phyloP scores from a whole-genome alignment of 2,113 vertebrate species.

The Chionomys nivalis region DNA sequence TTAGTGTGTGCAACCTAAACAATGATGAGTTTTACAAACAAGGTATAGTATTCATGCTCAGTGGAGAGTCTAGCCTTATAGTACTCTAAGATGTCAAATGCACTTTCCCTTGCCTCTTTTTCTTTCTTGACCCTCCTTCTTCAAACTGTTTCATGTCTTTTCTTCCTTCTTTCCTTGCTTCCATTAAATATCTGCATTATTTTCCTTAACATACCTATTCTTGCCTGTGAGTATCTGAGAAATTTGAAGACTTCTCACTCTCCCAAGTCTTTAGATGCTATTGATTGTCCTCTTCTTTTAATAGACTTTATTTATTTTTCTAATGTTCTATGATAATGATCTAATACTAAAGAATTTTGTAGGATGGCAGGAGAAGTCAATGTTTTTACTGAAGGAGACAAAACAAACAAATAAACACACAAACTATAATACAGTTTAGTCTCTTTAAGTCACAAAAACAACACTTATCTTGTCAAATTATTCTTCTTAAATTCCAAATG shows the following conservation, averaged over 20 bases:
- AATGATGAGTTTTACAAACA: neutral
- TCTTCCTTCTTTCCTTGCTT: neutral
- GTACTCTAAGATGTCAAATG: neutral
- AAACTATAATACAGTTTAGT: neutral
- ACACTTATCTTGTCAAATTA: neutral
- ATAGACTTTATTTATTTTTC: neutral
- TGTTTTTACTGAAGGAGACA: neutral
- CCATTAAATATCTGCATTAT: neutral
- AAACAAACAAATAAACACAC: neutral
- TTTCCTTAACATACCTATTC: neutral
- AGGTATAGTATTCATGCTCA: neutral
- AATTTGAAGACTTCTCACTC: neutral
- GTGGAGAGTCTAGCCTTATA: neutral
- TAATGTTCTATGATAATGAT: neutral
- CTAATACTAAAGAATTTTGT: neutral
- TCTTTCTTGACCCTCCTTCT: neutral
- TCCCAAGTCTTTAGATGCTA: neutral
- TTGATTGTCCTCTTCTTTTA: neutral
- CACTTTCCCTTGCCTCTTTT: neutral
- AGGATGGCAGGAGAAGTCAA: neutral
- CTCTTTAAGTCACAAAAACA: neutral
- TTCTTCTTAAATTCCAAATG: conserved; percentile 22
- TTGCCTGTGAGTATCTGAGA: neutral
- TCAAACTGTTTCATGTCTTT: neutral
- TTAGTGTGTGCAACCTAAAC: neutral